Evolutionary conservation across 2,888 invertebrate genomes (phyloP).

Genomic region (Drosophila multiciliata): DNA sequence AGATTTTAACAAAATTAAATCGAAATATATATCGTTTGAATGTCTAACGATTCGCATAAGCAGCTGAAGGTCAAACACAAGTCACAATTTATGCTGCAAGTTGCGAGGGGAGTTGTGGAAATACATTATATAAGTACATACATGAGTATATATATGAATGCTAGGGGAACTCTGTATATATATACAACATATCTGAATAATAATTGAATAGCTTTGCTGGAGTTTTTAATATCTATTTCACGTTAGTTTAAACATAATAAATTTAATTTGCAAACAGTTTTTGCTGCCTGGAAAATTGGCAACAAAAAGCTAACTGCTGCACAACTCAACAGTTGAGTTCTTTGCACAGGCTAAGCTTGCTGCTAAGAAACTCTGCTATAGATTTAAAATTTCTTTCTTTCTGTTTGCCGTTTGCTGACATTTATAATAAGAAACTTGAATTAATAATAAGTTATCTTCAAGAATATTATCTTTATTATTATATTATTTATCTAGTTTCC

Average conservation of each 20-base stretch:
- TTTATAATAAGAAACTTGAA: background rate
- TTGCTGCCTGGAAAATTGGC: background rate
- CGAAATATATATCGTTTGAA: conserved; percentile 44
- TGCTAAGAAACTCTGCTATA: background rate
- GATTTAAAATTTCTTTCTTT: background rate
- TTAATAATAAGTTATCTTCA: background rate
- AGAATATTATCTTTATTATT: too few species aligned
- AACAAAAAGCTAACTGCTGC: background rate
- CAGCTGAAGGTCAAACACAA: conserved; percentile 49
- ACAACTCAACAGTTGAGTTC: background rate
- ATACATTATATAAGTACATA: background rate
- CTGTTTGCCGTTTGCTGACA: background rate
- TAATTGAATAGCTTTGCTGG: background rate
- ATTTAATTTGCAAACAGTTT: background rate
- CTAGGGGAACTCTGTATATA: too few species aligned
- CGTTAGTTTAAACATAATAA: background rate
- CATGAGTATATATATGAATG: too few species aligned
- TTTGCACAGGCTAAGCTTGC: background rate
- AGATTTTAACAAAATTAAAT: conserved; percentile 68
- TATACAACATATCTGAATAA: background rate
- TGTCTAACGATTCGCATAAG: conserved; percentile 27
- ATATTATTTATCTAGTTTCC: background rate
- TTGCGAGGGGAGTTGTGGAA: background rate
- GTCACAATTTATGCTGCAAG: background rate
- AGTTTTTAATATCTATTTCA: background rate